Base-by-base conservation (phyloP, 2,113 vertebrate genomes). In the Hypocryptadius cinnamomeus region DNA sequence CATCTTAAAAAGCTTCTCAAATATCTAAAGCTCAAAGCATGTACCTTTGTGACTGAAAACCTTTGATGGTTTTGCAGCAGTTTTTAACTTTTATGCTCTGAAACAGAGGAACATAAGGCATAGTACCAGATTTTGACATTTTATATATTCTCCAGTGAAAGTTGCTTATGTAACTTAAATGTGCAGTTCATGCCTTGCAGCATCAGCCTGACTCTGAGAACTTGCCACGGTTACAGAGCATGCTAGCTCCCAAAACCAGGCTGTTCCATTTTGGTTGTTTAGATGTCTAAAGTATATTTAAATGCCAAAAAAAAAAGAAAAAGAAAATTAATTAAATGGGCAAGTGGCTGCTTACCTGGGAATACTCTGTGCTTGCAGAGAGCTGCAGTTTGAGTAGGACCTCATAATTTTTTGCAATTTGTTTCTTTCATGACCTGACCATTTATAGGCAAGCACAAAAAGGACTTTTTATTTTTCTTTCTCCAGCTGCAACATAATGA, bases 201-300 rank as follows among this genome's bases (percentile, higher is more conserved):
- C 27, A 42, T 61, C 57, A n/a, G 13, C 25, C 28, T 40, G 31
- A 59, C 56, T 79, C 44, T 85, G 6, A 72, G 53, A 72, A 69
- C 27, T 65, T 4, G 1, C 39, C 56, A 60, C 0, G 0, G 56
- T 8, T 84, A 42, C 28, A 86, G 77, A 68, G 23, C 6, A 9
- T 57, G 13, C n/a, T 57, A 22, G 28, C 6, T 79, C 11, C 14
- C 9, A 21, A 69, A 82, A 69, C 5, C 3, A 11, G 31, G 15
- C 21, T 48, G 13, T 54, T 84, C 39, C 30, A 78, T 48, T n/a
- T 9, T 27, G 8, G 8, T 27, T 64, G 12, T 40, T 60, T 40
- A 82, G 23, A 59, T 33, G 8, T 21, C 40, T 40, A 31, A 78
- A 66, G 4, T 24, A 33, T 12, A 72, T 35, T 87, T 69, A 33